A percentile compares a stretch with the other conserved stretches of the same genome.
Conservation (phyloP, 1,140 invertebrate genomes). For the Tetramorium parvispinum region DNA sequence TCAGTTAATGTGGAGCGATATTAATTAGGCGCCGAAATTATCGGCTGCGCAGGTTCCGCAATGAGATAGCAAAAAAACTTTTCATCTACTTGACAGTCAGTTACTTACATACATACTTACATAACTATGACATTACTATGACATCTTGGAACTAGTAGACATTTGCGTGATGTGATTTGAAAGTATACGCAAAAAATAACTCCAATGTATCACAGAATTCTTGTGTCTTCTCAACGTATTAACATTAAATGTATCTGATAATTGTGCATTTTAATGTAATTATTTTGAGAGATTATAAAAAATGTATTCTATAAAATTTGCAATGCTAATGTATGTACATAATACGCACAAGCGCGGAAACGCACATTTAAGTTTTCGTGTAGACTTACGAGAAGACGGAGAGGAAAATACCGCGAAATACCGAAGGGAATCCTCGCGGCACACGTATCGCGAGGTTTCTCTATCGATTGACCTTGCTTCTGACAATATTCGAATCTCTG, state of each 20-base stretch:
- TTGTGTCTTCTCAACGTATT: not conserved
- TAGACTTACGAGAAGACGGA: not conserved
- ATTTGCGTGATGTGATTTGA: not conserved
- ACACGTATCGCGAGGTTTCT: constrained; percentile 43
- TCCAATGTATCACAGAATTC: not conserved
- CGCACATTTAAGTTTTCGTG: not conserved
- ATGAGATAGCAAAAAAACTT: not conserved
- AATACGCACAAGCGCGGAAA: not conserved
- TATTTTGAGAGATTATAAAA: not conserved
- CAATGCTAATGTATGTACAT: not conserved
- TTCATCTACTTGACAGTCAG: not conserved
- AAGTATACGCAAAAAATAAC: not conserved
- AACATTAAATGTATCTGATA: not conserved
- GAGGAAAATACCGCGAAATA: not conserved
- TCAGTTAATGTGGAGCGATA: not conserved
- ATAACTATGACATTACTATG: not conserved
- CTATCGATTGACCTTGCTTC: constrained; percentile 70
- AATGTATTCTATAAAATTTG: not conserved
- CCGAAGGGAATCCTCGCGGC: not conserved
- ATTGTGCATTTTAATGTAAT: not conserved
- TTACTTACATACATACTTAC: not conserved
- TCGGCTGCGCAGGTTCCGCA: not conserved
- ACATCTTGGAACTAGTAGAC: not conserved
- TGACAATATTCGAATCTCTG: constrained; percentile 61
- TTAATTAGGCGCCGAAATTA: not conserved